A percentile compares a stretch with the other conserved stretches of the same genome.
phyloP scores from a whole-genome alignment of 2,888 invertebrate species.

The Cheilosia variabilis region DNA sequence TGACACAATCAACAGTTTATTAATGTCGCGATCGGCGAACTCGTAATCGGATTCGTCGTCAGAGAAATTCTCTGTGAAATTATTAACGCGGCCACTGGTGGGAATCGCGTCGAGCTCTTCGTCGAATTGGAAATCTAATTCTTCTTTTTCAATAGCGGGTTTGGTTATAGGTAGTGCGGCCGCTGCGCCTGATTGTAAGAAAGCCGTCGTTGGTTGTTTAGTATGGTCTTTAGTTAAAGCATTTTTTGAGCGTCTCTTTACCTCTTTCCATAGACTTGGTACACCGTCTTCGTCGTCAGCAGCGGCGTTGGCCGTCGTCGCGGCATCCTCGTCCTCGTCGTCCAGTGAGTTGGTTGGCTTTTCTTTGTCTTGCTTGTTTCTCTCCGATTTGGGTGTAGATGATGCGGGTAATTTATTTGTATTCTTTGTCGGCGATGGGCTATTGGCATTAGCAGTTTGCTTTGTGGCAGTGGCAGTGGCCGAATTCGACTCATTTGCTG shows the following conservation, averaged over 20 bases:
- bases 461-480: conserved; percentile 26
- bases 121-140: conserved; percentile 98
- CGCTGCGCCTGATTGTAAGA: conserved; percentile 81
- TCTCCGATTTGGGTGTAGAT: conserved; percentile 63
- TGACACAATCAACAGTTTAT: conserved; percentile 97
- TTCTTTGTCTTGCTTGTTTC: conserved; percentile 37
- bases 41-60: conserved; percentile 94
- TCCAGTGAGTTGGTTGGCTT: conserved; percentile 23
- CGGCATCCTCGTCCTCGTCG: conserved; percentile 19
- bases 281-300: conserved; percentile 82
- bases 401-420: conserved; percentile 40
- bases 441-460: conserved; percentile 16
- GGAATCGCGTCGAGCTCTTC: conserved; percentile 94
- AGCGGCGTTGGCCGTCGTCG: conserved; percentile 86
- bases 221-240: conserved; percentile 84
- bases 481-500: conserved; percentile 44
- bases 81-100: conserved; percentile 90
- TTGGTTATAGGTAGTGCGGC: conserved; percentile 77
- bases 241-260: conserved; percentile 86
- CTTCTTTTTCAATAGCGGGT: conserved; percentile 86
- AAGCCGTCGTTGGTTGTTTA: conserved; percentile 78
- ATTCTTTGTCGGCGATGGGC: conserved; percentile 61
- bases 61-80: conserved; percentile 90
- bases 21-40: conserved; percentile 95
- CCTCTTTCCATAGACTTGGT: conserved; percentile 84